Percentiles rank a stretch among this genome's conserved stretches.
These are phyloP conservation scores for Quadroppia sp. DNA, from an alignment of 2,888 invertebrate species.

Conservation along the genomic window DNA sequence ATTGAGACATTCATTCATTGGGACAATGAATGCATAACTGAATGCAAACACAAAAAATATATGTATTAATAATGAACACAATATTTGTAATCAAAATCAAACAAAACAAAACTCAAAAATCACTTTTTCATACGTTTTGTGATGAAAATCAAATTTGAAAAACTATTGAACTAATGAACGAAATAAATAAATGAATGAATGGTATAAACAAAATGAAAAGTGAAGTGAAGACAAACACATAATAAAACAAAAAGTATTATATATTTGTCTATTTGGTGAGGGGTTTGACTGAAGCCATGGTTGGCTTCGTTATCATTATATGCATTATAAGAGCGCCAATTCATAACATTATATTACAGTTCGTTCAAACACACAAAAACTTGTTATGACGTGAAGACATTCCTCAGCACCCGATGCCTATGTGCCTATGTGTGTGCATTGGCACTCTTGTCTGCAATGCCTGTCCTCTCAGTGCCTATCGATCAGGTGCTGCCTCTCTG, in stretches of 20 bases:
- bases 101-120: too few relatives aligned
- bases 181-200: background rate
- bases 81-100: too few relatives aligned
- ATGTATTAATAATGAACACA: too few relatives aligned
- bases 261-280: background rate
- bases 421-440: background rate
- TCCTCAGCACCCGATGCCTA: background rate
- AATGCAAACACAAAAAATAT: background rate
- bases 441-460: background rate
- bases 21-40: background rate
- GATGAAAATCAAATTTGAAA: too few relatives aligned
- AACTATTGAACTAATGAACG: background rate
- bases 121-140: background rate
- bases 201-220: background rate
- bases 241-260: background rate
- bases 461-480: background rate
- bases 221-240: background rate
- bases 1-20: too few relatives aligned
- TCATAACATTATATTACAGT: background rate
- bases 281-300: background rate
- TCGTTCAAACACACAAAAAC: background rate
- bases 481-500: background rate
- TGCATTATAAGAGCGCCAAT: background rate
- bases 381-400: conserved; percentile 2
- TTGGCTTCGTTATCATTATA: background rate